Percentiles rank a stretch among this genome's conserved stretches.
Evolutionary conservation across 2,113 vertebrate species (phyloP).

Genomic region (Triplophysa siluroides): DNA sequence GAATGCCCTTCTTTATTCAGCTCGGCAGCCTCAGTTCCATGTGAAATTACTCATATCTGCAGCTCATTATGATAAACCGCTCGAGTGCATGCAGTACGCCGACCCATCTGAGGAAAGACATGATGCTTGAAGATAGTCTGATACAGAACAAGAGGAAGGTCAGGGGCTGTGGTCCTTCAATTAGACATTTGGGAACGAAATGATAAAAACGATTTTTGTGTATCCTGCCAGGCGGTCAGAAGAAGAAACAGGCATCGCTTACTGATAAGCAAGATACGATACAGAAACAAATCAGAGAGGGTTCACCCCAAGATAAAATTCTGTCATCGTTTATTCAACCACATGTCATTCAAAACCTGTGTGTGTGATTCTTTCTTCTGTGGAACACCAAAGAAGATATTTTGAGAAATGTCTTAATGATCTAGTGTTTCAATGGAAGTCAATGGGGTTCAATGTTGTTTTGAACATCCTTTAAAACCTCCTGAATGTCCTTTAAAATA

Average conservation of each 20-base stretch:
- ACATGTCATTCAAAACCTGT: no score
- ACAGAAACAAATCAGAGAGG: no score
- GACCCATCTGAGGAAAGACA: background rate
- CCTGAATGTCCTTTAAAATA: no score
- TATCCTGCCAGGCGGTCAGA: no score
- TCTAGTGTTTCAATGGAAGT: no score
- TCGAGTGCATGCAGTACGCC: background rate
- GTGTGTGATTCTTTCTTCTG: no score
- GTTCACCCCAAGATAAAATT: no score
- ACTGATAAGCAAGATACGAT: background rate
- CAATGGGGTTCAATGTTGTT: no score
- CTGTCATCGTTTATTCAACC: no score
- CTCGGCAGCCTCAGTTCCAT: constrained; percentile 24
- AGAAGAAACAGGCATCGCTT: background rate
- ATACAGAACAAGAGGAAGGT: constrained; percentile 19
- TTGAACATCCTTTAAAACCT: no score
- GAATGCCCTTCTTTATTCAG: constrained; percentile 21
- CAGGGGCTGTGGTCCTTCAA: background rate
- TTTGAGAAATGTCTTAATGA: no score
- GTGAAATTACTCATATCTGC: constrained; percentile 49
- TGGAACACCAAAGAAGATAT: no score
- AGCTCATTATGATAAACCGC: constrained; percentile 41
- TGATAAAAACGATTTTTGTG: background rate
- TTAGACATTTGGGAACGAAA: background rate
- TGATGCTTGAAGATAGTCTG: constrained; percentile 7